phyloP scores from a whole-genome alignment of 2,797 vertebrate species.

The Thripadectes ignobilis region DNA sequence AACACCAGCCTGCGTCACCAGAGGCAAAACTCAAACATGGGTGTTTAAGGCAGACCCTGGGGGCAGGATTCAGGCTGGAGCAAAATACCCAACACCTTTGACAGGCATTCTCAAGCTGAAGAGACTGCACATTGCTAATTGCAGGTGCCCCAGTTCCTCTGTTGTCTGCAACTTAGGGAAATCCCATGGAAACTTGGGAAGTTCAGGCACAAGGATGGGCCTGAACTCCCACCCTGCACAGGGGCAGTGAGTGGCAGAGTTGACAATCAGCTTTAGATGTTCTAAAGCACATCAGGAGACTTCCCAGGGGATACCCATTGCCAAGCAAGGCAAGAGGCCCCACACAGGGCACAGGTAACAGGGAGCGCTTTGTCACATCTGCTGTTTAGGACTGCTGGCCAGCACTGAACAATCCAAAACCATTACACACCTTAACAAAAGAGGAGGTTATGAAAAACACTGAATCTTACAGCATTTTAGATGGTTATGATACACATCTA shows the following conservation, averaged over 20 bases:
- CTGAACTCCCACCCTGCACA: background rate
- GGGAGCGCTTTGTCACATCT: background rate
- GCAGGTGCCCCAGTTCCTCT: background rate
- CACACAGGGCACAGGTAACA: background rate
- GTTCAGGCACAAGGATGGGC: background rate
- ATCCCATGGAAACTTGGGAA: rapidly evolving
- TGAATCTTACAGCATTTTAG: background rate
- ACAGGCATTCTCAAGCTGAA: background rate
- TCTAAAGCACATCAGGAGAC: background rate
- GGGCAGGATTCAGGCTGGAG: background rate
- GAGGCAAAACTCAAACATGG: background rate
- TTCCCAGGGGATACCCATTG: background rate
- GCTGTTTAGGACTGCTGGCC: background rate
- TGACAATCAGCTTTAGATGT: background rate
- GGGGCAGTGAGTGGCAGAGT: background rate
- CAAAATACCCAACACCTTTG: background rate
- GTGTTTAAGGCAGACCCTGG: background rate
- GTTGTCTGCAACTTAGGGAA: background rate
- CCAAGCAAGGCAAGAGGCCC: too few species aligned
- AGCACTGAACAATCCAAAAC: background rate
- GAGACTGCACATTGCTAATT: background rate
- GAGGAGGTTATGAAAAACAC: background rate
- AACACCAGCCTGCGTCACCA: background rate
- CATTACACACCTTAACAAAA: background rate
- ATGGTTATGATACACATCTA: background rate